phyloP scores from a whole-genome alignment of 2,888 invertebrate genomes.

The Onchidella celtica region DNA sequence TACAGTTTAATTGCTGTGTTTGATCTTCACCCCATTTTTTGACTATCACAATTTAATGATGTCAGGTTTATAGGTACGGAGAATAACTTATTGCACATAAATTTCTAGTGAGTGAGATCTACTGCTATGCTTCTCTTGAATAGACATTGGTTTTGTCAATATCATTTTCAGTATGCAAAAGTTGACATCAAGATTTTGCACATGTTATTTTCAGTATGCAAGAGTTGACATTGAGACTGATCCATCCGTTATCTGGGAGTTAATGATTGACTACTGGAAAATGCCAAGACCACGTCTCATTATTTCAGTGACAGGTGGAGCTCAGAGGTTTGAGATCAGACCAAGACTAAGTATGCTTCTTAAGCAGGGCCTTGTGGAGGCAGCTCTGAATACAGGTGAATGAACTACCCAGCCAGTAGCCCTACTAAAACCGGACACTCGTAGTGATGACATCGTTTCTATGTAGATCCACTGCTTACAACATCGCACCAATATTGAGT shows the following conservation, averaged over 20 bases:
- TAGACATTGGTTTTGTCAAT: too few species aligned
- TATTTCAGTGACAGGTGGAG: conserved; percentile 80
- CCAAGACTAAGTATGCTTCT: conserved; percentile 67
- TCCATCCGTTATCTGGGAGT: conserved; percentile 68
- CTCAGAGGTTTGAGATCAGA: conserved; percentile 77
- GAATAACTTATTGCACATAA: too few species aligned
- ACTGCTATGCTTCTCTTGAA: too few species aligned
- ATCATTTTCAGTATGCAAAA: conserved; percentile 75
- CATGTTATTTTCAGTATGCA: conserved; percentile 76
- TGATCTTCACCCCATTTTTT: too few species aligned
- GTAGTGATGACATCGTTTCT: too few species aligned
- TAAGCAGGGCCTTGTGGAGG: conserved; percentile 77
- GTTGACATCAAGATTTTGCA: conserved; percentile 63
- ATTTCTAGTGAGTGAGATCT: too few species aligned
- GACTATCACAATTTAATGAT: too few species aligned
- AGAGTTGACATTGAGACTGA: conserved; percentile 66
- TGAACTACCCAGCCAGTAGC: not conserved
- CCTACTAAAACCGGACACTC: too few species aligned
- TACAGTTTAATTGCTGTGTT: too few species aligned
- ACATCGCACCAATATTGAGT: too few species aligned
- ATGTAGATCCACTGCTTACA: too few species aligned
- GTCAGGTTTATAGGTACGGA: too few species aligned
- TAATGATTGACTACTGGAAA: conserved; percentile 75
- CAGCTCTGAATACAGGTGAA: conserved; percentile 77
- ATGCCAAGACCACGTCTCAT: conserved; percentile 77